Evolutionary conservation across 2,888 invertebrate genomes (phyloP).

Genomic region (Anorthoa munda): DNA sequence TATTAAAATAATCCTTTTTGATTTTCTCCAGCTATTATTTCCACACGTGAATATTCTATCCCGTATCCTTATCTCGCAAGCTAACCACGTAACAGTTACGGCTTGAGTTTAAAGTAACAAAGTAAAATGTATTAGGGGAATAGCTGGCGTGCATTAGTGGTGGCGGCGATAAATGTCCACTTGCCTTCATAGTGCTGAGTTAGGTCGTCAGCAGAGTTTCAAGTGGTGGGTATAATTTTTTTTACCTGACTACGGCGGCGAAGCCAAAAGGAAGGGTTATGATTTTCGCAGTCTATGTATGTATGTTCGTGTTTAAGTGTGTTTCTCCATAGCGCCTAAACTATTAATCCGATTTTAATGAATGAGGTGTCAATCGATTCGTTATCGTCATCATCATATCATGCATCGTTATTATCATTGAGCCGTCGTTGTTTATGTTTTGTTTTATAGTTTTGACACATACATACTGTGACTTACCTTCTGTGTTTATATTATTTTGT

Average conservation of each 20-base stretch:
- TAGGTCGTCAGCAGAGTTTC: conserved; percentile 18
- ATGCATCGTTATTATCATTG: too few relatives aligned
- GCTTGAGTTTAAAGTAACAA: conserved; percentile 75
- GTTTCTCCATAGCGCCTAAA: too few relatives aligned
- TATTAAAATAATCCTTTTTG: not conserved
- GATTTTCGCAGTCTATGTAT: too few relatives aligned
- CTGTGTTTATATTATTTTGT: too few relatives aligned
- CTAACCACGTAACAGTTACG: conserved; percentile 70
- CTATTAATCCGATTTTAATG: too few relatives aligned
- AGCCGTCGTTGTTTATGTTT: too few relatives aligned
- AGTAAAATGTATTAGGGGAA: conserved; percentile 81
- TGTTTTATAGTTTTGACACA: too few relatives aligned
- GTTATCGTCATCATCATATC: too few relatives aligned
- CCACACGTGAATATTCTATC: not conserved
- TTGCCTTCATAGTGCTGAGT: conserved; percentile 44
- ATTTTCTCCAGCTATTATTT: not conserved
- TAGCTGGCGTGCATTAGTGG: conserved; percentile 79
- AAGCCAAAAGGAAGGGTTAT: too few relatives aligned
- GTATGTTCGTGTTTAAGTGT: too few relatives aligned
- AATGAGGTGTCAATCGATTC: too few relatives aligned
- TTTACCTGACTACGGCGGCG: not conserved
- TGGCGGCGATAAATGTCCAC: conserved; percentile 79
- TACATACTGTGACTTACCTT: too few relatives aligned
- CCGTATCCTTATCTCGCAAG: conserved; percentile 27
- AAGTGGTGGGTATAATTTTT: conserved; percentile 10